These are phyloP conservation scores for Apodemus speciosus DNA, from an alignment of 2,113 vertebrate genomes.

Conservation along the genomic window DNA sequence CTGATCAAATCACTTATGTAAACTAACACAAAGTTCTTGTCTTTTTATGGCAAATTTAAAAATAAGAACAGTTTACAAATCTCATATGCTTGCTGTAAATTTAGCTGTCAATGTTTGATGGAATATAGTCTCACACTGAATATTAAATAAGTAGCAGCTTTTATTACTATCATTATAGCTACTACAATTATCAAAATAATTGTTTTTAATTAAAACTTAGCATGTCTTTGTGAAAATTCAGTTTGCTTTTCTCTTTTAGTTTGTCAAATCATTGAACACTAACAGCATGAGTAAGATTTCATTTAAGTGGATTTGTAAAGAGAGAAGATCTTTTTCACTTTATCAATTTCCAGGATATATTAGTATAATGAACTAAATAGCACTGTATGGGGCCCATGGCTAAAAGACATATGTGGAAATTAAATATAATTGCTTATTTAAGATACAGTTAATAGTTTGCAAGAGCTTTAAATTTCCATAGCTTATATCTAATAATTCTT, in stretches of 20 bases:
- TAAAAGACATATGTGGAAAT: neutral
- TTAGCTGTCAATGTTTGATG: neutral
- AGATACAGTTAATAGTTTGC: neutral
- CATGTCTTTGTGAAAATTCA: neutral
- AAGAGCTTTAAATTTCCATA: neutral
- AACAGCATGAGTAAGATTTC: neutral
- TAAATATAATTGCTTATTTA: neutral
- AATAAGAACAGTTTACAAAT: neutral
- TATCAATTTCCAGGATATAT: neutral
- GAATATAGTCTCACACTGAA: neutral
- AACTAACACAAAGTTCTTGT: neutral
- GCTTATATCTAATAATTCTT: neutral
- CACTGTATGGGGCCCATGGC: neutral
- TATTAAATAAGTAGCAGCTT: neutral
- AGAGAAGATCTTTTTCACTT: neutral
- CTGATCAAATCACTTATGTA: neutral
- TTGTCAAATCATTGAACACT: neutral
- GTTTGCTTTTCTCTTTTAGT: neutral
- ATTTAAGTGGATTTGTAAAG: neutral
- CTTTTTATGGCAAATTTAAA: neutral
- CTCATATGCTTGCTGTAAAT: neutral
- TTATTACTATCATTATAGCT: neutral
- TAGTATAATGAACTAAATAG: neutral
- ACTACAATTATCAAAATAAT: constrained; percentile 38
- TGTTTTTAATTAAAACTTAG: neutral